Evolutionary conservation across 2,113 vertebrate species (phyloP).

Genomic region (Xiphorhynchus elegans): DNA sequence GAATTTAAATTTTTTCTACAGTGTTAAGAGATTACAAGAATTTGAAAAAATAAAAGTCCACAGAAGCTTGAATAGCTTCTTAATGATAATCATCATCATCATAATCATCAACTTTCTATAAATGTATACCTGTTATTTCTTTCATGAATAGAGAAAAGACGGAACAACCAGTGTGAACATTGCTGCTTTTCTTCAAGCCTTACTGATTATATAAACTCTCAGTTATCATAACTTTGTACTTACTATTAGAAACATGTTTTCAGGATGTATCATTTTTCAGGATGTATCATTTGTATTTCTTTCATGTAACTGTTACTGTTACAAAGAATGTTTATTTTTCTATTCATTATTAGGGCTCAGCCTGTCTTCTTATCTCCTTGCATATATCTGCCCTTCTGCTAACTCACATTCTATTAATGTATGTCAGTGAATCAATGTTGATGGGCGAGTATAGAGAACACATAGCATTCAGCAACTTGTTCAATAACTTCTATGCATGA

Average conservation of each 20-base stretch:
- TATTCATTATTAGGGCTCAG: background rate
- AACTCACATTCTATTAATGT: background rate
- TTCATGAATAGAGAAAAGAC: background rate
- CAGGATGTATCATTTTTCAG: no score
- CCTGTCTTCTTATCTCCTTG: background rate
- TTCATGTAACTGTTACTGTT: background rate
- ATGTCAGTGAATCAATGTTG: background rate
- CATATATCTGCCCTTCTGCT: background rate
- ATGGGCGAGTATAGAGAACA: background rate
- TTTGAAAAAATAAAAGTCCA: background rate
- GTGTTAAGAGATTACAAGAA: background rate
- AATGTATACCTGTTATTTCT: background rate
- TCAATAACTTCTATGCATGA: background rate
- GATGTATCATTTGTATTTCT: background rate
- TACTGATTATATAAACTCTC: background rate
- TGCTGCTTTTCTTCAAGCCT: background rate
- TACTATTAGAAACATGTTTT: background rate
- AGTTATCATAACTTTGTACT: background rate
- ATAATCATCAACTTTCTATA: background rate
- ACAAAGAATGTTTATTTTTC: background rate
- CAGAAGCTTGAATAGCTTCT: background rate
- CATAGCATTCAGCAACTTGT: background rate
- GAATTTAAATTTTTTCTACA: background rate
- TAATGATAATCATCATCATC: background rate
- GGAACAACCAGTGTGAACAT: background rate